These are phyloP conservation scores for Chionodraco myersi DNA, from an alignment of 2,113 vertebrate species.

Conservation along the genomic window DNA sequence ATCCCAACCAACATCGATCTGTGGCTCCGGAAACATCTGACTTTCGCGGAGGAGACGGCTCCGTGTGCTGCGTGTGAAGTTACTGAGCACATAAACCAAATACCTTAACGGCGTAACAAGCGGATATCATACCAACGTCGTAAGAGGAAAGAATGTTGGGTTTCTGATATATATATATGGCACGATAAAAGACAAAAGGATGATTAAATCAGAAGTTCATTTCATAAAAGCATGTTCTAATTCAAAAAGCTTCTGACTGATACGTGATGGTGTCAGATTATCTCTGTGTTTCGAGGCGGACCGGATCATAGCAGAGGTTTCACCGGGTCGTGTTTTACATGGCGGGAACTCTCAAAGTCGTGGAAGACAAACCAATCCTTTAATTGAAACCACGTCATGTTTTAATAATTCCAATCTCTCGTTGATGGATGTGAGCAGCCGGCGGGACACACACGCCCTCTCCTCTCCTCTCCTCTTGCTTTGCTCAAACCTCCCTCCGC, in stretches of 20 bases:
- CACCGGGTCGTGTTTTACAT: slow-evolving; percentile 52
- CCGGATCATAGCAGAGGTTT: not conserved
- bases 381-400: slow-evolving; percentile 44
- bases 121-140: too few species aligned
- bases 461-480: slow-evolving; percentile 9
- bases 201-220: slow-evolving; percentile 28
- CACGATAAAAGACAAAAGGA: not conserved
- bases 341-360: slow-evolving; percentile 29
- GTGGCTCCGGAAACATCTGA: too few species aligned
- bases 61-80: too few species aligned
- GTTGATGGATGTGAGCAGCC: slow-evolving; percentile 47
- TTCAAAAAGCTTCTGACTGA: slow-evolving; percentile 29
- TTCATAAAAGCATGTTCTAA: slow-evolving; percentile 25
- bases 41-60: too few species aligned
- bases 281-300: slow-evolving; percentile 10
- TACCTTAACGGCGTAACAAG: too few species aligned
- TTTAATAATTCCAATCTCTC: slow-evolving; percentile 63
- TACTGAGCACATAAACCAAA: too few species aligned
- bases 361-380: slow-evolving; percentile 38
- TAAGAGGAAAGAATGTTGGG: too few species aligned
- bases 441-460: slow-evolving; percentile 46
- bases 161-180: not conserved
- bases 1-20: too few species aligned
- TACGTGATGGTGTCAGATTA: slow-evolving; percentile 26
- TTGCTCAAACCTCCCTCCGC: slow-evolving; percentile 30